Conservation (phyloP, 2,888 invertebrate genomes). For the Branchellion lobata region DNA sequence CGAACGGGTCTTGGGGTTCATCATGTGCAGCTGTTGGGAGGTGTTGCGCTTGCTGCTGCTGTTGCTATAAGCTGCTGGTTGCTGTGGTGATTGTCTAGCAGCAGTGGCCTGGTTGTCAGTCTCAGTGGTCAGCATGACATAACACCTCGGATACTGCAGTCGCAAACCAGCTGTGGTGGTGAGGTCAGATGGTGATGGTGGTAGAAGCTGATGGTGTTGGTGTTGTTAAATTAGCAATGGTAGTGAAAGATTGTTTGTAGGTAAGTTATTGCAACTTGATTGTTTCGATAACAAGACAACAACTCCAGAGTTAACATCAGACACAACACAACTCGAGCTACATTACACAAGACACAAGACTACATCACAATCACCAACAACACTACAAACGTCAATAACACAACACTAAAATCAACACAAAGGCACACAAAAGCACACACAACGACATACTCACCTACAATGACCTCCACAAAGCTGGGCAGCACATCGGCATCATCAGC, state of each 20-base stretch:
- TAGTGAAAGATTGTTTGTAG: too few species aligned
- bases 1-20: not conserved
- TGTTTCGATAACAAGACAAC: too few species aligned
- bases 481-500: conserved; percentile 54
- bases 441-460: conserved; percentile 63
- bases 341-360: too few species aligned
- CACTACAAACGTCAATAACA: too few species aligned
- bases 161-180: conserved; percentile 75
- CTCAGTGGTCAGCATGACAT: conserved; percentile 72
- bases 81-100: conserved; percentile 32
- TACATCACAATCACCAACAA: too few species aligned
- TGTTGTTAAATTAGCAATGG: not conserved
- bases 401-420: too few species aligned
- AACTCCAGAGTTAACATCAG: too few species aligned
- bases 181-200: too few species aligned
- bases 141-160: conserved; percentile 92
- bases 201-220: not conserved
- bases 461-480: conserved; percentile 68
- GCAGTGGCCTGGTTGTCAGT: conserved; percentile 56
- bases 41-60: not conserved
- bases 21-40: not conserved
- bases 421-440: too few species aligned
- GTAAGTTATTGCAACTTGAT: too few species aligned
- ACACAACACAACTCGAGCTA: too few species aligned
- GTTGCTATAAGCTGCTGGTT: not conserved